These are phyloP conservation scores for Urocolius indicus DNA, from an alignment of 2,113 vertebrate species.

Conservation along the genomic window DNA sequence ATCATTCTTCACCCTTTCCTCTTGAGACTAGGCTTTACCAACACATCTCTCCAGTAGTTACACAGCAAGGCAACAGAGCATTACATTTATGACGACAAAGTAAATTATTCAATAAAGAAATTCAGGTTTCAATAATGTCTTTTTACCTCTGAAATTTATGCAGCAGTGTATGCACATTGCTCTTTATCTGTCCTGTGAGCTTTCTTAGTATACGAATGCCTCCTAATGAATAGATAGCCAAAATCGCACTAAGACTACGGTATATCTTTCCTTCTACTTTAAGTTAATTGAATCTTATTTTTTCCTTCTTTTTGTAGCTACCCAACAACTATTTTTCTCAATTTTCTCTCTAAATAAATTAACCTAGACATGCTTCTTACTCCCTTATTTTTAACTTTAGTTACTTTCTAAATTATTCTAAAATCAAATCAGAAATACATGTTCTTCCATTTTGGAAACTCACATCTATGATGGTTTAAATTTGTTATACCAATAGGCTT, in stretches of 20 bases:
- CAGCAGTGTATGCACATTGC: background rate
- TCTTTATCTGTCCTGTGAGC: background rate
- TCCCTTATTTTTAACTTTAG: background rate
- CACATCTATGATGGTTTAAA: background rate
- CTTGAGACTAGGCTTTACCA: slow-evolving; percentile 26
- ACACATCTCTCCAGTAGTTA: slow-evolving; percentile 17
- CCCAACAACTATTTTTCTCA: background rate
- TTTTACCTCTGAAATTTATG: slow-evolving; percentile 46
- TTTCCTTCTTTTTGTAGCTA: background rate
- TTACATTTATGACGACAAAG: slow-evolving; percentile 52
- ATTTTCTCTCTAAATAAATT: background rate
- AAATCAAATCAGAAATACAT: background rate
- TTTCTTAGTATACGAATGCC: background rate
- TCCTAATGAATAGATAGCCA: slow-evolving; percentile 19
- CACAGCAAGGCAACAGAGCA: slow-evolving; percentile 21
- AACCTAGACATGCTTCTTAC: background rate
- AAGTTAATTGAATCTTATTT: background rate
- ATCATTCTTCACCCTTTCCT: slow-evolving; percentile 37
- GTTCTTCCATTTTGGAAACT: background rate
- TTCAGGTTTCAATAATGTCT: slow-evolving; percentile 31
- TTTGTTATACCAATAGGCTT: background rate
- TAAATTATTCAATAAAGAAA: slow-evolving; percentile 70
- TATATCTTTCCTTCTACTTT: background rate
- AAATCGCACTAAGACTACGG: background rate
- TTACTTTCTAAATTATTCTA: background rate